Conservation (phyloP, 1,140 invertebrate species). For the Goniozus legneri region DNA sequence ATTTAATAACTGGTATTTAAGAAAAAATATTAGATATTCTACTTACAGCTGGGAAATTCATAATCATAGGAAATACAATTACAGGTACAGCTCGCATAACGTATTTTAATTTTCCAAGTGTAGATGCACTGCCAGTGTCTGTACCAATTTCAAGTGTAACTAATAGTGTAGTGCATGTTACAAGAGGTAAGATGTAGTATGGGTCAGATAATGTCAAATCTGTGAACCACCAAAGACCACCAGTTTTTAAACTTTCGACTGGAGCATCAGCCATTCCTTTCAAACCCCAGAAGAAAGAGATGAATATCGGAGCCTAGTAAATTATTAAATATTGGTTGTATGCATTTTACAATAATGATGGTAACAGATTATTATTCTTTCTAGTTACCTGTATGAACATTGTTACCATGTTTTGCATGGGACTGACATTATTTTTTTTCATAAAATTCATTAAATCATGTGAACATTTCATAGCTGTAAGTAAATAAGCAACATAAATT, state of each 20-base stretch:
- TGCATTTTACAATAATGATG: slow-evolving; percentile 7
- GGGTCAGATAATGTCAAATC: slow-evolving; percentile 91
- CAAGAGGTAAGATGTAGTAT: slow-evolving; percentile 80
- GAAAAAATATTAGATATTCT: slow-evolving; percentile 1
- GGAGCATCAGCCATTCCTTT: slow-evolving; percentile 82
- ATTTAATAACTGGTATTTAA: not conserved
- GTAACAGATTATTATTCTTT: slow-evolving; percentile 6
- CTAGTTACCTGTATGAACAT: slow-evolving; percentile 73
- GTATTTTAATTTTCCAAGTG: slow-evolving; percentile 68
- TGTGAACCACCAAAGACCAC: slow-evolving; percentile 90
- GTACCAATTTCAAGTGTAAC: slow-evolving; percentile 81
- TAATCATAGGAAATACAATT: slow-evolving; percentile 78
- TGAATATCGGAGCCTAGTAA: slow-evolving; percentile 76
- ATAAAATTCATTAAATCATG: slow-evolving; percentile 77
- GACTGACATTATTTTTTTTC: slow-evolving; percentile 77
- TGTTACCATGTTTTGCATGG: slow-evolving; percentile 76
- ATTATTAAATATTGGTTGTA: slow-evolving; percentile 15
- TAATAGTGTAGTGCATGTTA: slow-evolving; percentile 77
- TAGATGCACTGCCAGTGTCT: slow-evolving; percentile 68
- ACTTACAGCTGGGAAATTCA: slow-evolving; percentile 83
- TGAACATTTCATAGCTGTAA: slow-evolving; percentile 63
- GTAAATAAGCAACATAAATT: slow-evolving; percentile 3
- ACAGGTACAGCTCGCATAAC: slow-evolving; percentile 73
- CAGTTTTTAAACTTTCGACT: slow-evolving; percentile 80
- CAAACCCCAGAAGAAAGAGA: slow-evolving; percentile 86